Base-by-base conservation (phyloP, 2,113 vertebrate genomes). In the Heterotilapia buettikoferi region DNA sequence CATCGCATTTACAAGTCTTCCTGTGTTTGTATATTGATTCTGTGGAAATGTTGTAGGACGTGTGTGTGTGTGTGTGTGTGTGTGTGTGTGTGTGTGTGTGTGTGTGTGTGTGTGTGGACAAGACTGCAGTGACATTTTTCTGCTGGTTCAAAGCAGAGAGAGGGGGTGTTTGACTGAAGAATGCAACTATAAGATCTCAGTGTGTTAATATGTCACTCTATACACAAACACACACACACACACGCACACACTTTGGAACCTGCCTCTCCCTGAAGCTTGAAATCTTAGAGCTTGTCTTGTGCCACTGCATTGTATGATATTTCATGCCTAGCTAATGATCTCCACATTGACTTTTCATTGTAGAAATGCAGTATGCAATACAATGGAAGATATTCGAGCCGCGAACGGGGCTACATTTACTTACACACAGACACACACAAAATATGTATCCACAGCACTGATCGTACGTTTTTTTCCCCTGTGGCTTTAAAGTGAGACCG, bases 211-310 rank as follows among this genome's bases (percentile, higher is more conserved):
- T 86, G 73, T 90, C 79, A 66, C 63, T 19, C 36, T 63, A 11
- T 21, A 56, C 59, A 56, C 87, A 84, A 83, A 84, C 66, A 36
- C 86, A 71, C 84, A 78, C 63, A 33, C 84, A 59, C 82, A 82
- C 66, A 53, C 26, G 26, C 85, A 82, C 59, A 53, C 78, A 45
- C 24, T 66, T 31, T 53, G 76, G 63, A 90, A 83, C 66, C 86
- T 82, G 26, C 78, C 83, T 88, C 78, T 43, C 90, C 93, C 92
- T 12, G 14, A 19, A 92, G 91, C 88, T 84, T 92, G 94, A 94
- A 95, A 96, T 93, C 88, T 43, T 93, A 93, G 93, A 94, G 82
- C 89, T 78, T 79, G 52, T 89, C 89, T 94, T 40, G 45, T 79
- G 80, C 11, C n/a, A 31, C 53, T 38, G 31, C 84, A 73, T 88